These are phyloP conservation scores for Nomia melanderi DNA, from an alignment of 1,140 invertebrate species.

Conservation along the genomic window DNA sequence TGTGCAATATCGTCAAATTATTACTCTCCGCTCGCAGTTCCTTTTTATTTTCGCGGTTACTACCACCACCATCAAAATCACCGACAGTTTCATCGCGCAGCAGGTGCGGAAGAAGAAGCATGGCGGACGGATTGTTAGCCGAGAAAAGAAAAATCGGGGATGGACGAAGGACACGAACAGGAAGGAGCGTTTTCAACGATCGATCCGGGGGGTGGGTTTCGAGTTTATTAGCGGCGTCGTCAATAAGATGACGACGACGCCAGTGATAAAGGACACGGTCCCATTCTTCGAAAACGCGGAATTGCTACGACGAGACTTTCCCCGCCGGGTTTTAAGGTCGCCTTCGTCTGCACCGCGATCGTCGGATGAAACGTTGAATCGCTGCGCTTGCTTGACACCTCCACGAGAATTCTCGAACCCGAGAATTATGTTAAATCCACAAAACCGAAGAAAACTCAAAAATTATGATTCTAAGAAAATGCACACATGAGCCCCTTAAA, in stretches of 20 bases:
- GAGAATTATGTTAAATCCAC: no score
- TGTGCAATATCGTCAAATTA: background rate
- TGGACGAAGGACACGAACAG: no score
- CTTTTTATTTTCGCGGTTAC: conserved; percentile 45
- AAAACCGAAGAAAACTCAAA: no score
- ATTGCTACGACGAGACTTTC: conserved; percentile 22
- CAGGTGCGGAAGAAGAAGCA: background rate
- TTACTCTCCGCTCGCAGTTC: conserved; percentile 9
- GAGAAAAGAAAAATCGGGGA: background rate
- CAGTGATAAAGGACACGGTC: conserved; percentile 43
- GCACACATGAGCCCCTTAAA: no score
- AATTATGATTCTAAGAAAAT: no score
- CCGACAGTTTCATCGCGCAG: conserved; percentile 19
- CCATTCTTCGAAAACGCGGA: conserved; percentile 26
- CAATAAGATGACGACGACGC: conserved; percentile 46
- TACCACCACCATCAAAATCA: conserved; percentile 43
- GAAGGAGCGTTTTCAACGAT: conserved; percentile 30
- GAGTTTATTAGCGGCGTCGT: conserved; percentile 49
- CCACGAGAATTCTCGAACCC: no score
- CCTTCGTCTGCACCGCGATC: background rate
- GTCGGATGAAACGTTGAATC: background rate
- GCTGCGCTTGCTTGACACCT: background rate
- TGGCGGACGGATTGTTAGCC: background rate
- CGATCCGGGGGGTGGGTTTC: conserved; percentile 44
- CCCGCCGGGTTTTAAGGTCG: background rate